Conservation (phyloP, 2,888 invertebrate species). For the Dryocosmus kuriphilus region DNA sequence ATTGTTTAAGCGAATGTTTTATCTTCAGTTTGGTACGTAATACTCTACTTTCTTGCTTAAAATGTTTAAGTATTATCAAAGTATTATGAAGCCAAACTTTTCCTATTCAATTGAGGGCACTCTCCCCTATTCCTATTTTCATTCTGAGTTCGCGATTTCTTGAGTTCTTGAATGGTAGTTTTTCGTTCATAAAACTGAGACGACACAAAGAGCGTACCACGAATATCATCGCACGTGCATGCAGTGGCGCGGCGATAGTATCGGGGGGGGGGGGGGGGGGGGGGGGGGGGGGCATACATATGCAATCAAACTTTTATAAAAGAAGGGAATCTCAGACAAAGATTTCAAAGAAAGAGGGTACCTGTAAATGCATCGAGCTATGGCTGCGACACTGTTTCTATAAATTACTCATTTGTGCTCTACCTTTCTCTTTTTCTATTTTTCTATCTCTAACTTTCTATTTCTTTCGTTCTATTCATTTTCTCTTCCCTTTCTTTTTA, state of each 20-base stretch:
- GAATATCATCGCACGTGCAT: conserved; percentile 66
- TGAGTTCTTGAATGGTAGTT: conserved; percentile 8
- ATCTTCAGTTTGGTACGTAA: too few species aligned
- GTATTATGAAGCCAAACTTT: too few species aligned
- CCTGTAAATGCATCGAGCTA: conserved; percentile 74
- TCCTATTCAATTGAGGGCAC: too few species aligned
- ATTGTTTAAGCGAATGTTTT: too few species aligned
- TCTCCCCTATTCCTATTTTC: background rate
- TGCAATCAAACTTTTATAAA: conserved; percentile 45
- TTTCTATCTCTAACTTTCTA: conserved; percentile 52
- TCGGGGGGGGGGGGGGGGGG: conserved; percentile 62
- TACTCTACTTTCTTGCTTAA: too few species aligned
- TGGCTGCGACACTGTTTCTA: conserved; percentile 74
- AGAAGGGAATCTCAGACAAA: conserved; percentile 44
- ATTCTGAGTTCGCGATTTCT: conserved; percentile 1
- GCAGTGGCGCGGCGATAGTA: conserved; percentile 75
- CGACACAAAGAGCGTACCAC: conserved; percentile 23
- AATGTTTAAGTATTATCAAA: too few species aligned
- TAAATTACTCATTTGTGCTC: conserved; percentile 62
- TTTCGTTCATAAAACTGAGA: conserved; percentile 19
- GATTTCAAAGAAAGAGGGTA: conserved; percentile 66
- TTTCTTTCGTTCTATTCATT: conserved; percentile 36
- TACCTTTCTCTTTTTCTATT: conserved; percentile 47
- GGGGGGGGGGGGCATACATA: conserved; percentile 55
- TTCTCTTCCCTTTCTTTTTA: conserved; percentile 15